A percentile compares a stretch with the other conserved stretches of the same genome.
phyloP scores from a whole-genome alignment of 37 sponge, comb jelly and placozoan species.

The Aphrocallistes beatrix region DNA sequence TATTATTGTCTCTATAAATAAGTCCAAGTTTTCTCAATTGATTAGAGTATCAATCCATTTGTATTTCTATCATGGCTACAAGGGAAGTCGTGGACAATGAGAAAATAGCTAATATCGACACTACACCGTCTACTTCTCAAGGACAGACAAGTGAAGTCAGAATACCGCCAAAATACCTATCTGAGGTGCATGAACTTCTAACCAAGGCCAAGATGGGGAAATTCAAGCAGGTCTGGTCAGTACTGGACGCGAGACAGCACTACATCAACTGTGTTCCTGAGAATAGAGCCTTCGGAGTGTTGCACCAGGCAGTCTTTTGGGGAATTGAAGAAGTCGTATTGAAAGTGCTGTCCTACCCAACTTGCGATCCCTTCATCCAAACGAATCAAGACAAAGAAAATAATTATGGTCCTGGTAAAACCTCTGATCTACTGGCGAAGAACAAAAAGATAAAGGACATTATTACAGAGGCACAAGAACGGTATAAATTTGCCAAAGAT shows the following conservation, averaged over 20 bases:
- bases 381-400: background rate
- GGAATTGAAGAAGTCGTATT: background rate
- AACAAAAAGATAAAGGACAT: background rate
- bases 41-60: too few relatives aligned
- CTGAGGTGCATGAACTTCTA: background rate
- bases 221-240: background rate
- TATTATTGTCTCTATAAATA: too few relatives aligned
- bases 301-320: background rate
- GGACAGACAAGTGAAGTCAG: too few relatives aligned
- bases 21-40: too few relatives aligned
- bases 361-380: background rate
- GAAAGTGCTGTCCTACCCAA: background rate
- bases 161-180: background rate
- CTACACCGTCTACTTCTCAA: too few relatives aligned
- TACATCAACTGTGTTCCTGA: background rate
- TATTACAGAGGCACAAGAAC: background rate
- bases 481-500: background rate
- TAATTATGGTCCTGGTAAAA: background rate
- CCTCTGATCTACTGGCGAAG: background rate
- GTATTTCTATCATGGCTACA: too few relatives aligned
- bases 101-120: too few relatives aligned
- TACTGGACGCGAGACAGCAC: background rate
- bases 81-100: too few relatives aligned
- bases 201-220: background rate
- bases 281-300: background rate